These are phyloP conservation scores for Passer domesticus DNA, from an alignment of 2,113 vertebrate species.

Conservation along the genomic window DNA sequence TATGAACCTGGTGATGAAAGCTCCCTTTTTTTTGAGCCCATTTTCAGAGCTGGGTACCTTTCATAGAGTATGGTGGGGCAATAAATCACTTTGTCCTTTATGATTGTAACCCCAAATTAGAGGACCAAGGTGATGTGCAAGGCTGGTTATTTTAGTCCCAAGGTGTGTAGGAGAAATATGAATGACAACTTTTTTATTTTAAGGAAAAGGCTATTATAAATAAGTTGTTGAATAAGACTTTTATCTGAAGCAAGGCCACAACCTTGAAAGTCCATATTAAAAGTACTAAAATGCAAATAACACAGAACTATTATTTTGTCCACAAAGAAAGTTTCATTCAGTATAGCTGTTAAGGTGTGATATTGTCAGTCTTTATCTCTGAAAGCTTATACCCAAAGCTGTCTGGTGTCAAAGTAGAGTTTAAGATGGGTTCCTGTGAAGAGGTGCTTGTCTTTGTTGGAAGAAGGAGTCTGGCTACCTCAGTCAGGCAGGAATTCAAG, in stretches of 20 bases:
- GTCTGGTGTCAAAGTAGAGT: neutral
- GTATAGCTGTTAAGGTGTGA: neutral
- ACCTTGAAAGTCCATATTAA: neutral
- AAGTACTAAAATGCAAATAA: neutral
- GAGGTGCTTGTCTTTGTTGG: neutral
- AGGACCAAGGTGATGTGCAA: neutral
- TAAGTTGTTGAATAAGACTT: neutral
- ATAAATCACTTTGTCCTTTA: neutral
- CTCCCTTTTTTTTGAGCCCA: neutral
- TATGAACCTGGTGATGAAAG: neutral
- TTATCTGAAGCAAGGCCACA: neutral
- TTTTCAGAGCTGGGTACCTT: neutral
- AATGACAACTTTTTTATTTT: neutral
- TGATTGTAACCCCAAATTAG: neutral
- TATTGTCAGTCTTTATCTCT: neutral
- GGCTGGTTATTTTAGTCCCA: neutral
- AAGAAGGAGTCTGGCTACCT: neutral
- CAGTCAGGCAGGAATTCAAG: neutral
- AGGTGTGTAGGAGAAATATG: neutral
- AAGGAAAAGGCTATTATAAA: neutral
- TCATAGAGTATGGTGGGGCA: neutral
- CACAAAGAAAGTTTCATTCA: neutral
- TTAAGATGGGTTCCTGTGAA: neutral
- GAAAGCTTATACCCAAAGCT: neutral
- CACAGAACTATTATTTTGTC: neutral